Evolutionary conservation across 2,888 invertebrate species (phyloP), one percentile per base, ranked within the genome.

Genomic region (Agrochola litura): DNA sequence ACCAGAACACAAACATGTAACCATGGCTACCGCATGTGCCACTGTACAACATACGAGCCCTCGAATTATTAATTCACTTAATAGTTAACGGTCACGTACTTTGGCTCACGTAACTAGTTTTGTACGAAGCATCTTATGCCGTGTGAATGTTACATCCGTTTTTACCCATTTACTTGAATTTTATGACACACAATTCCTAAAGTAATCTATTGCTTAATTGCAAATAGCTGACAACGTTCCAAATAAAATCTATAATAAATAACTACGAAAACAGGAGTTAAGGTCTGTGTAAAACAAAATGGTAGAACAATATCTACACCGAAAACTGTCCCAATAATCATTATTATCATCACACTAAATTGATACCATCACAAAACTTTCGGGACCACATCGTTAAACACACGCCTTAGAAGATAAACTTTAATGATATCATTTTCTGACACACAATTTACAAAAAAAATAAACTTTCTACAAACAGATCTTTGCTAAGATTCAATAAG

Each of bases 401-500:
- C 69, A 85, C 69, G 77, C 63, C 64, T 69, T 75, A 73, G 71
- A 66, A 72, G n/a, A 80, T 73, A 79, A 73, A 73, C 72, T 73
- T 74, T 63, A 80, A 41, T 76, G 66, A 78, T 84, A 84, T 85
- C 63, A 76, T 76, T 87, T 71, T 86, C 86, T 90, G 91, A 90
- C 90, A 91, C 90, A 90, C 84, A 86, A 87, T 84, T 86, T 82
- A 88, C 73, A 87, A 78, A 79, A 78, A 22, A 22, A 70, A 43
- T 64, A 70, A 87, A 87, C 83, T 89, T 88, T 89, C 76, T 85
- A 80, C 84, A 84, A 92, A 92, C 92, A 93, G 93, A 93, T 93
- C 92, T 90, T 92, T 93, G 91, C 91, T 89, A 86, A 93, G 90
- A 91, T 92, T 92, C 91, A 93, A 93, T 90, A 88, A 90, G 91